Evolutionary conservation across 2,888 invertebrate species (phyloP).

Genomic region (Nymphalis polychloros): DNA sequence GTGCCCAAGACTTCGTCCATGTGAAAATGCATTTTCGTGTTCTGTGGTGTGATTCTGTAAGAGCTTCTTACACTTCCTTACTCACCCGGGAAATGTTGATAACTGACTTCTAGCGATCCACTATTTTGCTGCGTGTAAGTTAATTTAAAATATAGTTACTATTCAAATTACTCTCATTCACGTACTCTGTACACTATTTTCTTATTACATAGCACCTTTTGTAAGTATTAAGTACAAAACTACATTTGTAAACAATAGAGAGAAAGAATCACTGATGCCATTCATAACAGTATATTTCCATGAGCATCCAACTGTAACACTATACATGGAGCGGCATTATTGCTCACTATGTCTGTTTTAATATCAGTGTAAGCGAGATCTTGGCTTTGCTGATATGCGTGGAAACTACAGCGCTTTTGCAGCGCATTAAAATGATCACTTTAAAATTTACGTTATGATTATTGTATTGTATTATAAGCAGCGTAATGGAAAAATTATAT

Average conservation of each 20-base stretch:
- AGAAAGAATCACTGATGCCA: slow-evolving; percentile 34
- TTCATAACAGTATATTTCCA: slow-evolving; percentile 38
- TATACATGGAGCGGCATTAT: slow-evolving; percentile 45
- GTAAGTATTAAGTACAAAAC: background rate
- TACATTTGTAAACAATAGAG: background rate
- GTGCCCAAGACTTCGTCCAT: too few species aligned
- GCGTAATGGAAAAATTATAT: too few species aligned
- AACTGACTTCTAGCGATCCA: too few species aligned
- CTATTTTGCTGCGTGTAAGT: too few species aligned
- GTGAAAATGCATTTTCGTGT: too few species aligned
- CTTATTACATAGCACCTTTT: background rate
- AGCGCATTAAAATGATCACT: slow-evolving; percentile 8
- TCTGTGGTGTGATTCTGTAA: too few species aligned
- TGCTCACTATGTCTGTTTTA: slow-evolving; percentile 50
- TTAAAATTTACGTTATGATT: background rate
- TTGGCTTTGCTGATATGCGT: slow-evolving; percentile 40
- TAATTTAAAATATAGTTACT: too few species aligned
- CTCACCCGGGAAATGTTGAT: too few species aligned
- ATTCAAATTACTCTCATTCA: too few species aligned
- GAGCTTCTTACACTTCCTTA: too few species aligned
- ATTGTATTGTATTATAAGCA: background rate
- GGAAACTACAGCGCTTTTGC: slow-evolving; percentile 31
- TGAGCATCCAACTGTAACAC: slow-evolving; percentile 39
- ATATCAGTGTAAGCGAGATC: slow-evolving; percentile 45
- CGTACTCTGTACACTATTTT: background rate